These are phyloP conservation scores for Eolophus roseicapilla DNA, from an alignment of 2,113 vertebrate genomes.

Conservation along the genomic window DNA sequence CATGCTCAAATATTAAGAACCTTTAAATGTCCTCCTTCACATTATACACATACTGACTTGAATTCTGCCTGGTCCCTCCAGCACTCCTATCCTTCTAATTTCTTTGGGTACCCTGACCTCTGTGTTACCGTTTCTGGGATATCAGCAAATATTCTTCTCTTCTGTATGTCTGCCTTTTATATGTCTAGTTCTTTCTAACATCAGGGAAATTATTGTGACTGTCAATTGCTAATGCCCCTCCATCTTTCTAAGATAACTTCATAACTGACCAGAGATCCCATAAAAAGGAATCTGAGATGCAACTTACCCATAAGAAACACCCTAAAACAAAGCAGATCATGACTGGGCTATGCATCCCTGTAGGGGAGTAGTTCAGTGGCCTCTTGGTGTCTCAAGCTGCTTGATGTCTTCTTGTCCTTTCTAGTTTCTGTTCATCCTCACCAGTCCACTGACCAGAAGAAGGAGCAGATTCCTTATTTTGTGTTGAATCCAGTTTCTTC, in stretches of 20 bases:
- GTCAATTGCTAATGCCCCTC: not conserved
- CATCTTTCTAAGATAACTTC: not conserved
- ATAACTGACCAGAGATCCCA: not conserved
- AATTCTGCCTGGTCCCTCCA: not conserved
- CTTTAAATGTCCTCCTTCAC: not conserved
- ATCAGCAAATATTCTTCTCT: not conserved
- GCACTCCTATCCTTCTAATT: not conserved
- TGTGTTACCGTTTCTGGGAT: not conserved
- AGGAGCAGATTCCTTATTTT: not conserved
- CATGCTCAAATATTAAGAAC: not conserved
- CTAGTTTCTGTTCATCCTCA: not conserved
- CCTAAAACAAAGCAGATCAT: conserved; percentile 7
- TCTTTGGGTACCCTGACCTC: not conserved
- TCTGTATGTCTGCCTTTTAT: not conserved
- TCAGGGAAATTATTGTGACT: not conserved
- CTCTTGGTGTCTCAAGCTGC: not conserved
- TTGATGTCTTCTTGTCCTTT: not conserved
- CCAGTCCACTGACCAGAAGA: not conserved
- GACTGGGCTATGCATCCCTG: not conserved
- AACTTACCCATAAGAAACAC: conserved; percentile 66
- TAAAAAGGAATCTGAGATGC: not conserved
- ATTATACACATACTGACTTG: not conserved
- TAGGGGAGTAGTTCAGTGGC: not conserved
- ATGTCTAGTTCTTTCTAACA: not conserved
- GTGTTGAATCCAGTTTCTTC: not conserved